phyloP scores from a whole-genome alignment of 2,113 vertebrate species.

The Cyphomyrus discorhynchus region DNA sequence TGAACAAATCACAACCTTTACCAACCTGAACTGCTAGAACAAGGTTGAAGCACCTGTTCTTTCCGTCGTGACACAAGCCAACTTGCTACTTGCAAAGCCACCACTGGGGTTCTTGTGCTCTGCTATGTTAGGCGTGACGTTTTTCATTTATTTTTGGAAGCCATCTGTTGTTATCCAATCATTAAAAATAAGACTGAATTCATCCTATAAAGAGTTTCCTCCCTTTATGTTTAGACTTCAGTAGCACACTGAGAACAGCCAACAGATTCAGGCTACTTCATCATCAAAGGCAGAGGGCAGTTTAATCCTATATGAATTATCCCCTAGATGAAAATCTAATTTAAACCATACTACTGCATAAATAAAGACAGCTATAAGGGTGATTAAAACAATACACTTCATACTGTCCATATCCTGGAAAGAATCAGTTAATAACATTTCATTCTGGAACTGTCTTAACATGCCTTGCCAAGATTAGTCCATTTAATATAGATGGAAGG shows the following conservation, averaged over 20 bases:
- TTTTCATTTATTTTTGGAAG: slow-evolving; percentile 2
- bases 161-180: not conserved
- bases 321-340: not conserved
- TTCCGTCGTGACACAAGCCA: not conserved
- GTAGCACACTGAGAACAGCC: not conserved
- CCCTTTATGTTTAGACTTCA: not conserved
- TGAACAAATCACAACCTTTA: not conserved
- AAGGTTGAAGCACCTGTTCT: not conserved
- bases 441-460: not conserved
- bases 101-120: not conserved
- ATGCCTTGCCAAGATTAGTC: not conserved
- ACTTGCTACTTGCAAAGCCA: not conserved
- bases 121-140: not conserved
- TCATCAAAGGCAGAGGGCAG: not conserved
- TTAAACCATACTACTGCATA: not conserved
- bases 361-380: not conserved
- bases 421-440: not conserved
- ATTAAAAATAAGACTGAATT: not conserved
- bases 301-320: not conserved
- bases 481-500: not conserved
- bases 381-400: not conserved
- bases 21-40: not conserved
- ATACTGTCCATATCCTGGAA: not conserved
- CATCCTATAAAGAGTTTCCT: not conserved
- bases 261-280: not conserved